Conservation (phyloP, 2,113 vertebrate genomes). For the Micromys minutus region DNA sequence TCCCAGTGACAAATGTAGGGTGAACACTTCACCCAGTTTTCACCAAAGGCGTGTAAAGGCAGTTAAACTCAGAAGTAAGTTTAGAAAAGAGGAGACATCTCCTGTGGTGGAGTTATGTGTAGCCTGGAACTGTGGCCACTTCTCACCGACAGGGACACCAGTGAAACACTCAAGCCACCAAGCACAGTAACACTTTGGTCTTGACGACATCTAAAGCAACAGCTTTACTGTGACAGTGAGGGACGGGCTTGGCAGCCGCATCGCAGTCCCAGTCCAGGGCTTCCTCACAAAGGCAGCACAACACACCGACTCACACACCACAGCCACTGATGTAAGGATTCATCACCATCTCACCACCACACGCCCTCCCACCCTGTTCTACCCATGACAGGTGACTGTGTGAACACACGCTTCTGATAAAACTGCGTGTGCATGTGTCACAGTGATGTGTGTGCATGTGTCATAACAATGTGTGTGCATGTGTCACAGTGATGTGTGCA, state of each 20-base stretch:
- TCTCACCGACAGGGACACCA: no score
- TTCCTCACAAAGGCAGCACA: rapidly evolving
- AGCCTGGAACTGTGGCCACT: background rate
- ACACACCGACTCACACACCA: no score
- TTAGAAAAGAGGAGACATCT: background rate
- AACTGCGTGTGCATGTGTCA: rapidly evolving
- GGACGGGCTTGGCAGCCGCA: rapidly evolving
- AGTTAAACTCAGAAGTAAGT: background rate
- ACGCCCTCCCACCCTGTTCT: background rate
- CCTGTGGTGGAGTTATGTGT: background rate
- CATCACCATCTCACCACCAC: background rate
- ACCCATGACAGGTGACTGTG: rapidly evolving
- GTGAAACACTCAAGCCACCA: background rate
- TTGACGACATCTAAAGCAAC: background rate
- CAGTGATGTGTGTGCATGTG: no score
- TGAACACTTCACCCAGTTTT: background rate
- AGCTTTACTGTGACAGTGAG: rapidly evolving
- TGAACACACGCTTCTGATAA: background rate
- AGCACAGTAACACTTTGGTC: background rate
- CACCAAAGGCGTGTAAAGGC: background rate
- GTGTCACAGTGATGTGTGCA: rapidly evolving
- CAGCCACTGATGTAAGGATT: background rate
- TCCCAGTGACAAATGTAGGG: background rate
- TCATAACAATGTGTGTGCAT: no score
- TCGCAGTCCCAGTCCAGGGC: background rate